Conservation (phyloP, 2,888 invertebrate species). For the Acanthococcus lagerstroemiae region DNA sequence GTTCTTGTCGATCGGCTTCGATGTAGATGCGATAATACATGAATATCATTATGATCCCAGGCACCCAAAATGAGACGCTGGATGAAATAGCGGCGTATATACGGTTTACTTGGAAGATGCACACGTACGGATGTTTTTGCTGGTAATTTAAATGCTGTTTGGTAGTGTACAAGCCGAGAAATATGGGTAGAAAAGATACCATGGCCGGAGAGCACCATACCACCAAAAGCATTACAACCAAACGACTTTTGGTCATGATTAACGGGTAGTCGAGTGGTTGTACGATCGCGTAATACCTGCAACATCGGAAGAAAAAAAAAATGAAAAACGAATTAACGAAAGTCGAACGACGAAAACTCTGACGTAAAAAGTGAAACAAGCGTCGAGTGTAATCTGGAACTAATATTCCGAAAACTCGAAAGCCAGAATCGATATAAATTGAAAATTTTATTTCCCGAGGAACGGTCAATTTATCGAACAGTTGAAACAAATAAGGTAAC, state of each 20-base stretch:
- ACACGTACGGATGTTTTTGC: conserved; percentile 44
- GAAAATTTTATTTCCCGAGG: too few relatives aligned
- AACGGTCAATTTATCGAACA: too few relatives aligned
- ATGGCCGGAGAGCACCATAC: conserved; percentile 89
- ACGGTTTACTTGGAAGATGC: conserved; percentile 75
- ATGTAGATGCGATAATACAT: conserved; percentile 84
- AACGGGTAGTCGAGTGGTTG: conserved; percentile 86
- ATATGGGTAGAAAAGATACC: conserved; percentile 88
- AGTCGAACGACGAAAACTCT: too few relatives aligned
- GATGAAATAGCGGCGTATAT: conserved; percentile 80
- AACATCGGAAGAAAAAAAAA: neutral
- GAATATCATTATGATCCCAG: conserved; percentile 82
- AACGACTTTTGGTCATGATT: conserved; percentile 76
- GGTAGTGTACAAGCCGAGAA: conserved; percentile 91
- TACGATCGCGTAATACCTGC: conserved; percentile 78
- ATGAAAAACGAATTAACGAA: neutral
- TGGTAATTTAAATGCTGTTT: conserved; percentile 54
- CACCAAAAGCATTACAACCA: conserved; percentile 70
- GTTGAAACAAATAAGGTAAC: too few relatives aligned
- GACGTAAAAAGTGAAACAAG: too few relatives aligned
- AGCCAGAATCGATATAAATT: too few relatives aligned
- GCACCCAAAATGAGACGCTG: conserved; percentile 87
- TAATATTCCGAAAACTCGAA: too few relatives aligned
- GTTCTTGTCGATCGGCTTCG: conserved; percentile 73
- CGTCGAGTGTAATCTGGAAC: too few relatives aligned